Evolutionary conservation across 2,797 vertebrate genomes (phyloP).

Genomic region (Champsocephalus esox): DNA sequence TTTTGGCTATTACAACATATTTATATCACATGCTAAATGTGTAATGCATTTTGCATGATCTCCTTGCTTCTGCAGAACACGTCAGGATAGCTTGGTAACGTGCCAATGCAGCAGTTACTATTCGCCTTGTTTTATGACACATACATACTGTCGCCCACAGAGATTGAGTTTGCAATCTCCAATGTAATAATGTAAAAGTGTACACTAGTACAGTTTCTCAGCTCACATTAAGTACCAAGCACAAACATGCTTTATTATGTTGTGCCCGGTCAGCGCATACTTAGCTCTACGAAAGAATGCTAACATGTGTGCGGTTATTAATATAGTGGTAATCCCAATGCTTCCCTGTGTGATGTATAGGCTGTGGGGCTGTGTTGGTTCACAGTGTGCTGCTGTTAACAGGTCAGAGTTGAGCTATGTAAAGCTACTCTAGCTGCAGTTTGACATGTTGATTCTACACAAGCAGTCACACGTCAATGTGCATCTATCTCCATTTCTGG

Average conservation of each 20-base stretch:
- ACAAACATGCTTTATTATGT: background rate
- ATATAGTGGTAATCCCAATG: background rate
- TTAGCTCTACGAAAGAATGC: background rate
- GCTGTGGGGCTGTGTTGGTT: background rate
- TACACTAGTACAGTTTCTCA: slow-evolving; percentile 4
- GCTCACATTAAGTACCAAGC: background rate
- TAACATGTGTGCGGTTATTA: slow-evolving; percentile 6
- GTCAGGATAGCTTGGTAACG: background rate
- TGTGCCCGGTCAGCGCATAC: background rate
- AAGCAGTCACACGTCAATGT: background rate
- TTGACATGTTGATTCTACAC: background rate
- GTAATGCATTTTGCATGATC: background rate
- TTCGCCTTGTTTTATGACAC: background rate
- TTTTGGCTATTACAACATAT: background rate
- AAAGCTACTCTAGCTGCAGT: background rate
- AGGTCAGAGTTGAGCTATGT: background rate
- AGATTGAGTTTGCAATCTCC: background rate
- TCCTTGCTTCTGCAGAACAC: background rate
- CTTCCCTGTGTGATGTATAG: slow-evolving; percentile 13
- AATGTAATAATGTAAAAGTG: background rate
- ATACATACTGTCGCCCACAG: background rate
- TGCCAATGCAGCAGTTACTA: background rate
- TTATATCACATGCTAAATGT: background rate
- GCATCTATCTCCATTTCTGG: background rate
- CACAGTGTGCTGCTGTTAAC: background rate